phyloP scores from a whole-genome alignment of 2,113 vertebrate species.

The Geococcyx californianus region DNA sequence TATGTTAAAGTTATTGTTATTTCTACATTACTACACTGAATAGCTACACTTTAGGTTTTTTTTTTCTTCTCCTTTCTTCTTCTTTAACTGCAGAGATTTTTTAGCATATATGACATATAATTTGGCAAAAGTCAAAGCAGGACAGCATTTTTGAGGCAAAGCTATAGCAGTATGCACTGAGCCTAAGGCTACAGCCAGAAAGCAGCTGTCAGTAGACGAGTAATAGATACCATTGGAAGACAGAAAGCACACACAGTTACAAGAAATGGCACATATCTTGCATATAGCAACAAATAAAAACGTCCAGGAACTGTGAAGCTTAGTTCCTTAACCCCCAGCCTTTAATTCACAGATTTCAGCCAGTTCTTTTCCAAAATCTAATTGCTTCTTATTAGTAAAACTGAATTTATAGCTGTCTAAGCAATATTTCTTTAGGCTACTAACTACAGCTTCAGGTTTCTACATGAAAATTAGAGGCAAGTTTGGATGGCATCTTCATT shows the following conservation, averaged over 20 bases:
- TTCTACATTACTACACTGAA: neutral
- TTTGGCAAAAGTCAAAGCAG: conserved; percentile 47
- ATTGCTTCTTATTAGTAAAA: conserved; percentile 29
- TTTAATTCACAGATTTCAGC: neutral
- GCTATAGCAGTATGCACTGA: neutral
- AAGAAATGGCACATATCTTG: neutral
- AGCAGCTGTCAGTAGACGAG: conserved; percentile 26
- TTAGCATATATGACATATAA: conserved; percentile 7
- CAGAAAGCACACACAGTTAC: neutral
- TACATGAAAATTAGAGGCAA: neutral
- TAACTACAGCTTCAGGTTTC: neutral
- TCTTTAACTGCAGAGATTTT: neutral
- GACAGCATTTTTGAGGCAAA: neutral
- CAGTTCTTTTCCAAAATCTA: neutral
- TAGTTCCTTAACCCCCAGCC: neutral
- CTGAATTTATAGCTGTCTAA: neutral
- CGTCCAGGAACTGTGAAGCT: neutral
- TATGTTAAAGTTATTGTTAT: neutral
- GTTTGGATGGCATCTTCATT: neutral
- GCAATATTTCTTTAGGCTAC: neutral
- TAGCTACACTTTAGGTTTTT: neutral
- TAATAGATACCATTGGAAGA: neutral
- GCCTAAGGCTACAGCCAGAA: conserved; percentile 31
- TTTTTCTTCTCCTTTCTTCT: neutral
- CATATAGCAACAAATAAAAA: neutral